These are phyloP conservation scores for Zaprionus gabonicus DNA, from an alignment of 1,140 invertebrate genomes.

Conservation along the genomic window DNA sequence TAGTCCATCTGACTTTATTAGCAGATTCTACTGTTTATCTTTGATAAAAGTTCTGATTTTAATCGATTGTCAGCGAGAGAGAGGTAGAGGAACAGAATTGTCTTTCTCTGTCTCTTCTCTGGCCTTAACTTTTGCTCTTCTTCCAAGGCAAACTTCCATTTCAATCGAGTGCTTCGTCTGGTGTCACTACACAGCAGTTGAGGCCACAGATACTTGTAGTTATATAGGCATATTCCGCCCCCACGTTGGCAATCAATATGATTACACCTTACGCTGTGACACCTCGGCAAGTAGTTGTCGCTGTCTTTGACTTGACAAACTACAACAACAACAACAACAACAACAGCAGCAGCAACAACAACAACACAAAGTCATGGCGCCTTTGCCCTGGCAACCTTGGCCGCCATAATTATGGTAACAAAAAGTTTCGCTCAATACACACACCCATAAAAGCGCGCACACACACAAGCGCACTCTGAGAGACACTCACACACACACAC, in stretches of 20 bases:
- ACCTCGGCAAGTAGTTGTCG: conserved; percentile 31
- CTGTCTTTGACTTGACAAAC: conserved; percentile 43
- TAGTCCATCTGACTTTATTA: too few relatives aligned
- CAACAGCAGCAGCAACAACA: neutral
- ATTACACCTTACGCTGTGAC: conserved; percentile 63
- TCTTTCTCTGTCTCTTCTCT: neutral
- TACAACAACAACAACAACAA: conserved; percentile 7
- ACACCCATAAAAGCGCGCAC: conserved; percentile 54
- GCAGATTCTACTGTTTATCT: too few relatives aligned
- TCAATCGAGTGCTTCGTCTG: neutral
- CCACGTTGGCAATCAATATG: conserved; percentile 33
- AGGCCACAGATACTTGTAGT: neutral
- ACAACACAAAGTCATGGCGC: conserved; percentile 15
- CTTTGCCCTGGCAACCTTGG: conserved; percentile 62
- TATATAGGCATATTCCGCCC: neutral
- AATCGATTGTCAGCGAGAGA: too few relatives aligned
- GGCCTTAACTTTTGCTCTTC: neutral
- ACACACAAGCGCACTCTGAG: conserved; percentile 26
- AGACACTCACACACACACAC: conserved; percentile 43
- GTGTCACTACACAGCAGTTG: neutral
- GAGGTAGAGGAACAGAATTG: too few relatives aligned
- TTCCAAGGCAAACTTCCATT: neutral
- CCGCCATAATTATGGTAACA: conserved; percentile 82
- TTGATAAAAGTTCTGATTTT: too few relatives aligned
- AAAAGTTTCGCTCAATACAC: conserved; percentile 77